A percentile compares a stretch with the other conserved stretches of the same genome.
phyloP scores from a whole-genome alignment of 2,797 vertebrate species.

The Prionace glauca region DNA sequence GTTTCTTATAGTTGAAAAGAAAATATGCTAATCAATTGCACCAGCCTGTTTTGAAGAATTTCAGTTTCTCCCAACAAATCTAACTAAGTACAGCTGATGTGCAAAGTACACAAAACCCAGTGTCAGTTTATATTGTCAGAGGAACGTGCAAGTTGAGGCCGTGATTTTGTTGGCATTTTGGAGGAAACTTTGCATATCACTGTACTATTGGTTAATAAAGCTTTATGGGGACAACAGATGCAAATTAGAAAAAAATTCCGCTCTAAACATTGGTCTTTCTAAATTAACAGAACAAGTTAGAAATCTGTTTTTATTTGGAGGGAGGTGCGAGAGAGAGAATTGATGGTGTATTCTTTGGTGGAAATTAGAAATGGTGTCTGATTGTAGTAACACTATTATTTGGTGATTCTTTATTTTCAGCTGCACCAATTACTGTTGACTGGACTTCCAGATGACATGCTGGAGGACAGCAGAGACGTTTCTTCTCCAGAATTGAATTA shows the following conservation, averaged over 20 bases:
- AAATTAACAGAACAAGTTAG: background rate
- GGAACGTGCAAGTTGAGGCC: too few species aligned
- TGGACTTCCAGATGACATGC: slow-evolving; percentile 92
- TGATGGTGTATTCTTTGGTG: background rate
- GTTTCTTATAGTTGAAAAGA: background rate
- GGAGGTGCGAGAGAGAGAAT: background rate
- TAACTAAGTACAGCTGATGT: too few species aligned
- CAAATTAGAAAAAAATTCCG: background rate
- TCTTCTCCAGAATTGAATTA: slow-evolving; percentile 67
- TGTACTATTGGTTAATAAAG: background rate
- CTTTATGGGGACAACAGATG: background rate
- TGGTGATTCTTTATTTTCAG: slow-evolving; percentile 54
- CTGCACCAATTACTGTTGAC: slow-evolving; percentile 79
- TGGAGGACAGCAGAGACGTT: slow-evolving; percentile 82
- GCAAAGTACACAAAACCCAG: too few species aligned
- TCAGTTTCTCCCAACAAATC: too few species aligned
- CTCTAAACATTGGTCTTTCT: background rate
- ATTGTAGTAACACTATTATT: slow-evolving; percentile 38
- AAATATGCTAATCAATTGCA: background rate
- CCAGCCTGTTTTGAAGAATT: too few species aligned
- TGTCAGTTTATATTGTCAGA: too few species aligned
- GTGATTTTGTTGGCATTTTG: too few species aligned
- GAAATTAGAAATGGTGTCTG: background rate
- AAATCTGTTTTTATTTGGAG: background rate
- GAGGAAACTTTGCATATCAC: too few species aligned